These are phyloP conservation scores for Octodon degus DNA, from an alignment of 2,113 vertebrate species.

Conservation along the genomic window DNA sequence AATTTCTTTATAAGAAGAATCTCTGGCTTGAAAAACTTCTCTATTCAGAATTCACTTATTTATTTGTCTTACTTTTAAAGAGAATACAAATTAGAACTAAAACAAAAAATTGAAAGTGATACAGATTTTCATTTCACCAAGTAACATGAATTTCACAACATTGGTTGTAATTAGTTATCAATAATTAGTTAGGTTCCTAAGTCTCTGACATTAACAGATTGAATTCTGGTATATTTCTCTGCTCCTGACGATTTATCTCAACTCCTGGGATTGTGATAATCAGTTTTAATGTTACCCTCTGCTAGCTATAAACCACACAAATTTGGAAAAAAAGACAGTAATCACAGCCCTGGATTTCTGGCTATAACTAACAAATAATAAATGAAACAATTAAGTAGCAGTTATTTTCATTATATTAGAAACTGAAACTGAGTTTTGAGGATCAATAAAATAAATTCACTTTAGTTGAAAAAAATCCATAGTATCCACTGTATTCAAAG, in stretches of 20 bases:
- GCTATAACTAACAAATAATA: not conserved
- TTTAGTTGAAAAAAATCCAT: not conserved
- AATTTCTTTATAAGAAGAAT: not conserved
- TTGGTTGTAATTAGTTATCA: not conserved
- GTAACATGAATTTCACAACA: too few relatives aligned
- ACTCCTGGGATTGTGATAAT: not conserved
- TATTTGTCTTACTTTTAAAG: too few relatives aligned
- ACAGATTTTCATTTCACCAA: too few relatives aligned
- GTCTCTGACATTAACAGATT: not conserved
- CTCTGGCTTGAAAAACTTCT: not conserved
- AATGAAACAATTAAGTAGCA: not conserved
- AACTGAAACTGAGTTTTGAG: conserved; percentile 39
- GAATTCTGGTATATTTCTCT: not conserved
- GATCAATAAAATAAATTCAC: not conserved
- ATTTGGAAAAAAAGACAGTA: not conserved
- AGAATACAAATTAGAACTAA: too few relatives aligned
- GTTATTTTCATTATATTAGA: conserved; percentile 25
- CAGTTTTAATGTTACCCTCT: not conserved
- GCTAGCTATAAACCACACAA: not conserved
- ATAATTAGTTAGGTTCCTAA: not conserved
- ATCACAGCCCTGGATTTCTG: not conserved
- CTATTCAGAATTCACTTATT: not conserved
- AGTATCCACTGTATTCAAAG: not conserved
- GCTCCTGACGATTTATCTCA: not conserved
- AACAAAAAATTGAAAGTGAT: too few relatives aligned